phyloP scores from a whole-genome alignment of 2,113 vertebrate genomes.

The Austrofundulus limnaeus region DNA sequence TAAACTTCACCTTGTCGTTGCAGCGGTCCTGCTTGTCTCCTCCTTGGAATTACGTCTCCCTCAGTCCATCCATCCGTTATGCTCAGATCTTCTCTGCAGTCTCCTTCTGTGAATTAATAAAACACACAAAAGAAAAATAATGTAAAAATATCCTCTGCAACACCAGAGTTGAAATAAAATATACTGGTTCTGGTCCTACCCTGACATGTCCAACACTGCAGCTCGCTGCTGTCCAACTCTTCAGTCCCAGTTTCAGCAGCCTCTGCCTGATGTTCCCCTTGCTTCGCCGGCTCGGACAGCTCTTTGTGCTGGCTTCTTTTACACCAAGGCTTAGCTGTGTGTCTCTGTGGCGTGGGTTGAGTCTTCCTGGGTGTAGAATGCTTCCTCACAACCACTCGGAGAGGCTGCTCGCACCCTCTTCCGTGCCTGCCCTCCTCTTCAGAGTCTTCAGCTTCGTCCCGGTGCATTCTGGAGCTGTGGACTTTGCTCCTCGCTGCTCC shows the following conservation, averaged over 20 bases:
- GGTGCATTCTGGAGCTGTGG: slow-evolving; percentile 36
- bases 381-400: slow-evolving; percentile 59
- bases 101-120: slow-evolving; percentile 50
- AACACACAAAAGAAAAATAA: not conserved
- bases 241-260: slow-evolving; percentile 14
- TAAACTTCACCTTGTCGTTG: slow-evolving; percentile 63
- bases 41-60: slow-evolving; percentile 41
- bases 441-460: slow-evolving; percentile 57
- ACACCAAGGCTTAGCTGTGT: slow-evolving; percentile 38
- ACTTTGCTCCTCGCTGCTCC: slow-evolving; percentile 34
- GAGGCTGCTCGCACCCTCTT: slow-evolving; percentile 38
- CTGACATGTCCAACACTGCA: slow-evolving; percentile 56
- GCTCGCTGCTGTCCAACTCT: slow-evolving; percentile 30
- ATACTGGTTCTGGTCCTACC: slow-evolving; percentile 29
- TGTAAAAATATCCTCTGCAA: not conserved
- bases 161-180: not conserved
- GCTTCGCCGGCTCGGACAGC: not conserved
- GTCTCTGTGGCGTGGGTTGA: slow-evolving; percentile 37
- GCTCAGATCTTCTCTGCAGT: slow-evolving; percentile 43
- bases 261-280: slow-evolving; percentile 34
- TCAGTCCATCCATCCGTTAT: slow-evolving; percentile 53
- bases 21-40: slow-evolving; percentile 43
- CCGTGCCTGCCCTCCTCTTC: slow-evolving; percentile 62
- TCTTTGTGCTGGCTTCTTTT: slow-evolving; percentile 56
- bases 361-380: slow-evolving; percentile 48